These are phyloP conservation scores for Ammodytes marinus DNA, from an alignment of 2,113 vertebrate genomes.

Conservation along the genomic window DNA sequence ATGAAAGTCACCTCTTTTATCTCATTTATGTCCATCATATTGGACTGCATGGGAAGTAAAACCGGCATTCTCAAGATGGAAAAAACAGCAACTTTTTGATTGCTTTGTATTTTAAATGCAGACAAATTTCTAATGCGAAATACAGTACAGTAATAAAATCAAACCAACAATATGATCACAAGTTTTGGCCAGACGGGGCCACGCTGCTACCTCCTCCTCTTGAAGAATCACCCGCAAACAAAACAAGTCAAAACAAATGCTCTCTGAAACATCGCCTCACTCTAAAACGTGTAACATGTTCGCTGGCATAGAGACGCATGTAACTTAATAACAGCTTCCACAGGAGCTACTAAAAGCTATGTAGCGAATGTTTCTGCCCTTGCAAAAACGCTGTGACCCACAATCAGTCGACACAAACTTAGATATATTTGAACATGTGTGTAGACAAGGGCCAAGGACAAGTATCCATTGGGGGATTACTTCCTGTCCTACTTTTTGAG, in stretches of 20 bases:
- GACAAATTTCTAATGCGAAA: not conserved
- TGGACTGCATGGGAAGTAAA: constrained; percentile 58
- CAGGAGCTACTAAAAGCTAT: constrained; percentile 42
- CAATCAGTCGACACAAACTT: constrained; percentile 14
- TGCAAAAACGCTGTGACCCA: constrained; percentile 37
- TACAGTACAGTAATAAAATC: not conserved
- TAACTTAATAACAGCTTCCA: constrained; percentile 35
- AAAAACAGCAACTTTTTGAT: constrained; percentile 2
- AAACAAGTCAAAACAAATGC: constrained; percentile 9
- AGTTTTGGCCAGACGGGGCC: constrained; percentile 5
- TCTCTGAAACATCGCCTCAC: constrained; percentile 34
- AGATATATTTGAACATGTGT: constrained; percentile 19
- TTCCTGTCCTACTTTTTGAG: constrained; percentile 21
- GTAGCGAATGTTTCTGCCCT: constrained; percentile 52
- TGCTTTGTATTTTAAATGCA: constrained; percentile 34
- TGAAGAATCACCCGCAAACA: constrained; percentile 36
- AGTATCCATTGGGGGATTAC: not conserved
- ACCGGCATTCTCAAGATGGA: not conserved
- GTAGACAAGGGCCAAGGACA: constrained; percentile 18
- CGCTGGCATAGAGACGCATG: constrained; percentile 69
- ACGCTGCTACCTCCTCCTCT: constrained; percentile 56
- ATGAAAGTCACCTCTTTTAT: constrained; percentile 44
- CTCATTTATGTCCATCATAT: constrained; percentile 44
- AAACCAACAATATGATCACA: not conserved
- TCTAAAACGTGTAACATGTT: constrained; percentile 15